Base-by-base conservation (phyloP, 2,888 invertebrate genomes). In the Coenonympha arcania region DNA sequence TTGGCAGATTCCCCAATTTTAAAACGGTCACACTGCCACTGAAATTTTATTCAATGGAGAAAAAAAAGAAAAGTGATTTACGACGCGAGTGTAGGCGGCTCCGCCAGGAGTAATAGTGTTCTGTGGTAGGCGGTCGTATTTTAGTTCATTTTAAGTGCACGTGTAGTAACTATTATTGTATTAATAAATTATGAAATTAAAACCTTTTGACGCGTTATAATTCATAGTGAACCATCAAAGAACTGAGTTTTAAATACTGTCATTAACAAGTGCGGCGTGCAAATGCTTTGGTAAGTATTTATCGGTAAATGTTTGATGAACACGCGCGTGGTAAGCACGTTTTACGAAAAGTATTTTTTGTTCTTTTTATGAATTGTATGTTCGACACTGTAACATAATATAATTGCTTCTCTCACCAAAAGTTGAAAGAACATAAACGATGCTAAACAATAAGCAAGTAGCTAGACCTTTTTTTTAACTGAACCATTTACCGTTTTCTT, bases 71-170 rank as follows among this genome's bases (percentile, higher is more conserved):
- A 30, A 19, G 30, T 30, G 30, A 43, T 19, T 40, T 24, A 43
- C 47, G 39, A 43, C 28, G 39, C 26, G 30, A 52, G 24, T 36
- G 54, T 31, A n/a, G n/a, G 45, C 36, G 55, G 49, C n/a, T n/a
- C n/a, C n/a, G n/a, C n/a, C n/a, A 13, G 6, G 3, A 33, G 52
- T n/a, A n/a, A n/a, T n/a, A n/a, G n/a, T n/a, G n/a, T n/a, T n/a
- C n/a, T n/a, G n/a, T n/a, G n/a, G n/a, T n/a, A n/a, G n/a, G 45
- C 36, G 55, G 49, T 45, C 55, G 55, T 41, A 44, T 50, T 36
- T 26, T 33, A 34, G 13, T 2, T 11, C n/a, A n/a, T n/a, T n/a
- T n/a, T n/a, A 15, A 9, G 34, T 50, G 52, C 54, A 56, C 57
- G 56, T 56, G 57, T 52, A 46, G 46, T 43, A n/a, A n/a, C n/a